Evolutionary conservation across 2,113 vertebrate genomes (phyloP).

Genomic region (Macrotus californicus): DNA sequence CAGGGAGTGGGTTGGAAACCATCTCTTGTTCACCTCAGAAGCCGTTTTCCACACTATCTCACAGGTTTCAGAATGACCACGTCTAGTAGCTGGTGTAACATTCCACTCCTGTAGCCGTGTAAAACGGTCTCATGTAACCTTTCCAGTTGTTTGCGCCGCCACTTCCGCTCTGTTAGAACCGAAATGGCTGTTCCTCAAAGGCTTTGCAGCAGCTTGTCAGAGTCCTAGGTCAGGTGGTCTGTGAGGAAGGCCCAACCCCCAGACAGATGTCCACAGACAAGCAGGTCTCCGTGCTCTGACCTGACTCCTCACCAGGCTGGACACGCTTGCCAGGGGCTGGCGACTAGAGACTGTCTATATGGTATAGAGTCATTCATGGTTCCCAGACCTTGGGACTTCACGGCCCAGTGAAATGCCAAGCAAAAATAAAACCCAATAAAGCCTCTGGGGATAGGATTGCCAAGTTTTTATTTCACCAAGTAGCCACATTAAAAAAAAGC

Average conservation of each 20-base stretch:
- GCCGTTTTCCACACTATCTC: fast-evolving
- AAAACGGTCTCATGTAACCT: neutral
- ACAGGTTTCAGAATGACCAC: neutral
- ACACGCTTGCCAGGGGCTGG: neutral
- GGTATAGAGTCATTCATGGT: neutral
- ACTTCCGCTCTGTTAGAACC: neutral
- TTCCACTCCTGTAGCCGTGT: neutral
- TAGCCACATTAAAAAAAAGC: neutral
- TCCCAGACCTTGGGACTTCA: neutral
- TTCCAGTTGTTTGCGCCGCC: neutral
- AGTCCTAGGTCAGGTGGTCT: neutral
- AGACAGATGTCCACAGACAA: neutral
- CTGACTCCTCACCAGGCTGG: neutral
- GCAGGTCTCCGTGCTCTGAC: neutral
- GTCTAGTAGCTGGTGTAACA: neutral
- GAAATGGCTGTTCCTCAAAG: neutral
- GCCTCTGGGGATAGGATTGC: neutral
- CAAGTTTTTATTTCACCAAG: neutral
- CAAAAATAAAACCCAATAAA: neutral
- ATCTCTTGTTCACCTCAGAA: neutral
- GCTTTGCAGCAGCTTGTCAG: neutral
- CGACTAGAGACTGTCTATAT: neutral
- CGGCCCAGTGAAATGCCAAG: neutral
- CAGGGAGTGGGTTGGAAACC: neutral
- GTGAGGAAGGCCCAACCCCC: neutral